Base-by-base conservation (phyloP, 2,888 invertebrate genomes). In the Leptinotarsa rubiginosa region DNA sequence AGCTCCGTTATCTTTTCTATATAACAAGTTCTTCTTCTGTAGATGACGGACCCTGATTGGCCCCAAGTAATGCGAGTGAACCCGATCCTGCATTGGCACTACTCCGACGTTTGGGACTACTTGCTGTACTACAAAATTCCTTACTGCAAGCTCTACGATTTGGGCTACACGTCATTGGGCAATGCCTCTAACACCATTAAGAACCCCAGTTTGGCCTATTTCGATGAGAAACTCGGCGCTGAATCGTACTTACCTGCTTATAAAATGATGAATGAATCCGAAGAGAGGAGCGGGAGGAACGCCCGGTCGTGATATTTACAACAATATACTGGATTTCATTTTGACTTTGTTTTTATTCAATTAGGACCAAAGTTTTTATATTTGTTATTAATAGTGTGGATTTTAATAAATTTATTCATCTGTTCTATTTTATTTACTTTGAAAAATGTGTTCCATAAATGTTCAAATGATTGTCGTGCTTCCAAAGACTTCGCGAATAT, bases 21-120 rank as follows among this genome's bases (percentile, higher is more conserved):
- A 25, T 49, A 52, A 56, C 49, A 52, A 69, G 56, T 70, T 75
- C 74, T 56, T 81, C 83, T 22, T 73, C 85, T 86, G 20, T 85
- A 95, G 92, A 91, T 91, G 87, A 98, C 98, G 1, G 99, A 99
- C 87, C 83, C 90, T 0, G 93, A 91, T 79, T 99, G 99, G 99
- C 98, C 99, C 0, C 91, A 92, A 81, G 89, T 97, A 78, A 92
- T 97, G 90, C 90, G 99, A 65, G 93, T 98, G 4, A 96, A 92
- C 84, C 98, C 98, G 0, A 88, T 99, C 18, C 89, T 99, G n/a
- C 92, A 96, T 82, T 99, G 98, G 98, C 91, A 91, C 13, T 98
- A 97, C 86, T 91, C 91, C 41, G 94, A 98, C 84, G 92, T 99
- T 75, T 99, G 99, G 99, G 90, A 92, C 72, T 97, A 97, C 85